These are phyloP conservation scores for Takifugu flavidus DNA, from an alignment of 2,113 vertebrate species.

Conservation along the genomic window DNA sequence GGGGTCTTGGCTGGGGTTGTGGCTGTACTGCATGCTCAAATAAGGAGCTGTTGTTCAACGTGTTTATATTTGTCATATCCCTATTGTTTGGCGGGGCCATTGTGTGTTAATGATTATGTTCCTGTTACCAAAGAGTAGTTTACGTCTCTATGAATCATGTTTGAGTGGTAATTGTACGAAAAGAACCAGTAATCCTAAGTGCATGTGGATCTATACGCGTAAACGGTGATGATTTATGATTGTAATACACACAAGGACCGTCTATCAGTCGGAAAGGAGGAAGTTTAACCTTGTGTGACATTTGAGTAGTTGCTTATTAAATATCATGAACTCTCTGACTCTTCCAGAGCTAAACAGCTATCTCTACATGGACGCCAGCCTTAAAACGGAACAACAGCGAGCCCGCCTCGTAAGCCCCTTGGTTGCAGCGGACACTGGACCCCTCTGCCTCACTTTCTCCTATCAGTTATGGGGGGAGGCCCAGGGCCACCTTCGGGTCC, in stretches of 20 bases:
- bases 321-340: not conserved
- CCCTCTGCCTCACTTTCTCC: constrained; percentile 90
- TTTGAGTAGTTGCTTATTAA: not conserved
- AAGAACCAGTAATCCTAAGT: constrained; percentile 8
- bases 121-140: constrained; percentile 43
- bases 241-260: not conserved
- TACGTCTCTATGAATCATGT: constrained; percentile 17
- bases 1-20: constrained; percentile 35
- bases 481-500: constrained; percentile 81
- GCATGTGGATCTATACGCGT: not conserved
- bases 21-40: not conserved
- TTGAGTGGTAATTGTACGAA: constrained; percentile 29
- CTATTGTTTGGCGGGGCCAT: constrained; percentile 52
- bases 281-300: too few species aligned
- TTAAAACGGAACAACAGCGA: constrained; percentile 79
- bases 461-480: constrained; percentile 85
- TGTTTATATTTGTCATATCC: constrained; percentile 64
- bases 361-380: constrained; percentile 81
- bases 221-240: constrained; percentile 16
- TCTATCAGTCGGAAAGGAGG: too few species aligned
- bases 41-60: constrained; percentile 45
- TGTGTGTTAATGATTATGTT: constrained; percentile 39
- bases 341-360: constrained; percentile 81
- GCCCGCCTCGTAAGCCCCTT: constrained; percentile 85
- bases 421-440: constrained; percentile 80